phyloP scores from a whole-genome alignment of 2,113 vertebrate species.

The Microcebus murinus region DNA sequence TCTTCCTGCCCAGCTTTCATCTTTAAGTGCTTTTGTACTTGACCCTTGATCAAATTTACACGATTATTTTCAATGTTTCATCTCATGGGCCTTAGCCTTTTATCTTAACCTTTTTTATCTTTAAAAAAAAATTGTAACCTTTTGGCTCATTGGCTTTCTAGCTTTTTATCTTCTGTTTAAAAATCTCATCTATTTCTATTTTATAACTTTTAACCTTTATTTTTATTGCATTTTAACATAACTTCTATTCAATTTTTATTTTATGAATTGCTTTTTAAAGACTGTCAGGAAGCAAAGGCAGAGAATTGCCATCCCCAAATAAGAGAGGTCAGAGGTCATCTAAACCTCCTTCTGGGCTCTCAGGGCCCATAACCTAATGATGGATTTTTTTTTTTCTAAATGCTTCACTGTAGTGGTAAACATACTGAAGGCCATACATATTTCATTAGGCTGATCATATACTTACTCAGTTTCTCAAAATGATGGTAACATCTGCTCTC shows the following conservation, averaged over 20 bases:
- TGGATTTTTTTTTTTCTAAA: background rate
- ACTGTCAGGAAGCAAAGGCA: background rate
- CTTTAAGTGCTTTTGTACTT: conserved; percentile 33
- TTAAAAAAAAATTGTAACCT: conserved; percentile 63
- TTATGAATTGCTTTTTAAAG: conserved; percentile 54
- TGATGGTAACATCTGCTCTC: background rate
- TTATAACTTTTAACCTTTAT: conserved; percentile 67
- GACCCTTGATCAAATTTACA: conserved; percentile 55
- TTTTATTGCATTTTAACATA: conserved; percentile 62
- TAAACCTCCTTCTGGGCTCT: background rate
- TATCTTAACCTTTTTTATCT: conserved; percentile 66
- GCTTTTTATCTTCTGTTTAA: conserved; percentile 57
- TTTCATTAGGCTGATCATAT: background rate
- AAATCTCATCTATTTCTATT: conserved; percentile 63
- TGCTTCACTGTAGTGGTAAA: background rate
- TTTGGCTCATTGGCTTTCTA: conserved; percentile 62
- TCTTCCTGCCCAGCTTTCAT: conserved; percentile 15
- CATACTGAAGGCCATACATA: background rate
- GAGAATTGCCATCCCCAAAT: background rate
- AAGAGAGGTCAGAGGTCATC: background rate
- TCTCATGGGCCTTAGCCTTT: conserved; percentile 70
- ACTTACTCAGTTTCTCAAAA: conserved; percentile 1
- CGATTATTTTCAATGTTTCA: conserved; percentile 55
- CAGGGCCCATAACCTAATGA: background rate
- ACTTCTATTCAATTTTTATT: conserved; percentile 39